Evolutionary conservation across 2,797 vertebrate genomes (phyloP).

Genomic region (Lagothrix lagotricha): DNA sequence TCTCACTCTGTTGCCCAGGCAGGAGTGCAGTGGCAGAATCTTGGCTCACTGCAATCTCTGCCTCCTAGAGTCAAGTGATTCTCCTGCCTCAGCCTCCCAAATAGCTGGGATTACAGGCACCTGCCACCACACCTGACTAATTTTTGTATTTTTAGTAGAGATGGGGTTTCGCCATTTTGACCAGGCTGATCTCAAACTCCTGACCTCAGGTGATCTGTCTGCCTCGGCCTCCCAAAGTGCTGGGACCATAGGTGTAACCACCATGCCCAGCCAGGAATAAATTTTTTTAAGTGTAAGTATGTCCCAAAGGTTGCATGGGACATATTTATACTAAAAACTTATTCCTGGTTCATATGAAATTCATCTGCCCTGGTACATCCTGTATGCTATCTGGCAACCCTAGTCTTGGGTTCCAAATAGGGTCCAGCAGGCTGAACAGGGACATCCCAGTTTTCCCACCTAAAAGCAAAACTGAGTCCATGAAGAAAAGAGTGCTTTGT

Average conservation of each 20-base stretch:
- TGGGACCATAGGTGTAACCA: not conserved
- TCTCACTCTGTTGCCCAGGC: not conserved
- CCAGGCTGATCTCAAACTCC: not conserved
- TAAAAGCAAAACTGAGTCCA: not conserved
- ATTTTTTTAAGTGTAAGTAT: not conserved
- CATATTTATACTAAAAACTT: not conserved
- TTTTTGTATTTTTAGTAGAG: not conserved
- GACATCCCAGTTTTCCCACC: not conserved
- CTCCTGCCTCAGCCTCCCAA: not conserved
- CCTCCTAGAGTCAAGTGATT: not conserved
- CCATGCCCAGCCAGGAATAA: not conserved
- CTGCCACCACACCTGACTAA: not conserved
- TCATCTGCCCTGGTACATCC: too few relatives aligned
- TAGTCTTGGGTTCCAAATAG: not conserved
- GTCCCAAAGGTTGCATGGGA: not conserved
- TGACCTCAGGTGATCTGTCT: not conserved
- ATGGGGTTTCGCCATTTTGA: not conserved
- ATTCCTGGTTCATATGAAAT: not conserved
- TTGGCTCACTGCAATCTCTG: too few relatives aligned
- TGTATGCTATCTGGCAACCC: not conserved
- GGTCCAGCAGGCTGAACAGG: rapidly evolving
- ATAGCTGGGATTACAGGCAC: not conserved
- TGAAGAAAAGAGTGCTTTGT: rapidly evolving
- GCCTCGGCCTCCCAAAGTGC: not conserved
- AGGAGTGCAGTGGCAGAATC: not conserved